Evolutionary conservation across 1,140 invertebrate species (phyloP).

Genomic region (Hyles euphorbiae): DNA sequence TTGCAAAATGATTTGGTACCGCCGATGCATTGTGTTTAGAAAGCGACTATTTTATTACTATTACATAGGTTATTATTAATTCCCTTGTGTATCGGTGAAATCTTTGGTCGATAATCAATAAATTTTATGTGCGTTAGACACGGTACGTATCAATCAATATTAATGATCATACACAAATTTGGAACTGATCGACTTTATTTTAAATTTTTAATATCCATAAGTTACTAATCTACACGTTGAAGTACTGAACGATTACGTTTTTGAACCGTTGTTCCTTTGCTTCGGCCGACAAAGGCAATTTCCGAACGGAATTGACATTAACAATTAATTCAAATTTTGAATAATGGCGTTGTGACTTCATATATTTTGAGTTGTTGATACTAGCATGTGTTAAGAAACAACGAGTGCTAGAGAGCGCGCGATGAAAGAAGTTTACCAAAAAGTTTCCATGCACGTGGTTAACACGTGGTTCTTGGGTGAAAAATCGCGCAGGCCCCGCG

Average conservation of each 20-base stretch:
- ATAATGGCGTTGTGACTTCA: too few species aligned
- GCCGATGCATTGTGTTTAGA: slow-evolving; percentile 50
- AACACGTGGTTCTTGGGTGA: slow-evolving; percentile 65
- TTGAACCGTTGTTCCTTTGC: slow-evolving; percentile 13
- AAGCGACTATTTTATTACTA: slow-evolving; percentile 45
- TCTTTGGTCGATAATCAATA: slow-evolving; percentile 45
- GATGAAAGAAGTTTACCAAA: slow-evolving; percentile 41
- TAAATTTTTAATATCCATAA: slow-evolving; percentile 60
- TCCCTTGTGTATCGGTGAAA: slow-evolving; percentile 47
- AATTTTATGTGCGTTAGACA: slow-evolving; percentile 58
- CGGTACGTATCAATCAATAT: slow-evolving; percentile 63
- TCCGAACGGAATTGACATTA: too few species aligned
- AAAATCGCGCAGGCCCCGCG: slow-evolving; percentile 59
- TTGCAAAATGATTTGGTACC: slow-evolving; percentile 47
- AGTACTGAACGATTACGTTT: slow-evolving; percentile 24
- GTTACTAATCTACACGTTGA: slow-evolving; percentile 29
- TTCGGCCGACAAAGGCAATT: slow-evolving; percentile 16
- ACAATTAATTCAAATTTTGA: too few species aligned
- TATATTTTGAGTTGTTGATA: too few species aligned
- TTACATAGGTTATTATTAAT: slow-evolving; percentile 35
- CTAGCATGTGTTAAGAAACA: neutral
- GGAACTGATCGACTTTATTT: slow-evolving; percentile 62
- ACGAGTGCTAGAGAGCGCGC: slow-evolving; percentile 3
- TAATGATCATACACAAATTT: slow-evolving; percentile 64
- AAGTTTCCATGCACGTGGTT: slow-evolving; percentile 52